These are phyloP conservation scores for Dendrolimus pini DNA, from an alignment of 2,888 invertebrate species.

Conservation along the genomic window DNA sequence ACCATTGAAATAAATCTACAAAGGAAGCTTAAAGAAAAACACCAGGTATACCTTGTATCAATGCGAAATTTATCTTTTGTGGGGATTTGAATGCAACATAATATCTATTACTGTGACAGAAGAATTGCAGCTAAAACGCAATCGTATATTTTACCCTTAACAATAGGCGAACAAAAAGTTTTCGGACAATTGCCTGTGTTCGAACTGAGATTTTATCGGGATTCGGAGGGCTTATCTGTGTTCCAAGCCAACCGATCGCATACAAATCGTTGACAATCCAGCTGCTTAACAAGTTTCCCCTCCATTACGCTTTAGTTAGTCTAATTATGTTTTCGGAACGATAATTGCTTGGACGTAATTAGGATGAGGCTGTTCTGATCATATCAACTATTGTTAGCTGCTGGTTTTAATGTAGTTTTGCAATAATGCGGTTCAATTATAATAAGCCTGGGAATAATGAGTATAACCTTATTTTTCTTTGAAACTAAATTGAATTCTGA, in stretches of 20 bases:
- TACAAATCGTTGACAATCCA: constrained; percentile 46
- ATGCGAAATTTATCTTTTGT: constrained; percentile 68
- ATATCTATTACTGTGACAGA: constrained; percentile 59
- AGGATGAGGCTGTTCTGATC: neutral
- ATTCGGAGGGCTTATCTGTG: constrained; percentile 60
- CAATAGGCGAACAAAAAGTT: constrained; percentile 47
- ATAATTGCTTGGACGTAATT: constrained; percentile 6
- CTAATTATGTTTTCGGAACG: constrained; percentile 22
- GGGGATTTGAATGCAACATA: constrained; percentile 41
- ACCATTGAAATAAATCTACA: constrained; percentile 32
- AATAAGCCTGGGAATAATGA: too few relatives aligned
- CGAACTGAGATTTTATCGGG: constrained; percentile 71
- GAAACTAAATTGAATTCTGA: too few relatives aligned
- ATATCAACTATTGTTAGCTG: neutral
- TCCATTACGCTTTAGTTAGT: constrained; percentile 40
- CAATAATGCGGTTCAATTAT: neutral
- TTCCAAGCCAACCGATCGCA: constrained; percentile 58
- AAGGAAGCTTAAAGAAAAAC: constrained; percentile 41
- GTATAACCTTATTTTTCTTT: too few relatives aligned
- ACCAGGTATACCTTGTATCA: constrained; percentile 67
- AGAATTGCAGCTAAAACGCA: constrained; percentile 64
- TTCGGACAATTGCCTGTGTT: constrained; percentile 60
- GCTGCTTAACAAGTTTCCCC: constrained; percentile 53
- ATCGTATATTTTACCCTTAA: constrained; percentile 55
- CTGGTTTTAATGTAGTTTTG: neutral